Evolutionary conservation across 2,113 vertebrate genomes (phyloP).

Genomic region (Aramus guarauna): DNA sequence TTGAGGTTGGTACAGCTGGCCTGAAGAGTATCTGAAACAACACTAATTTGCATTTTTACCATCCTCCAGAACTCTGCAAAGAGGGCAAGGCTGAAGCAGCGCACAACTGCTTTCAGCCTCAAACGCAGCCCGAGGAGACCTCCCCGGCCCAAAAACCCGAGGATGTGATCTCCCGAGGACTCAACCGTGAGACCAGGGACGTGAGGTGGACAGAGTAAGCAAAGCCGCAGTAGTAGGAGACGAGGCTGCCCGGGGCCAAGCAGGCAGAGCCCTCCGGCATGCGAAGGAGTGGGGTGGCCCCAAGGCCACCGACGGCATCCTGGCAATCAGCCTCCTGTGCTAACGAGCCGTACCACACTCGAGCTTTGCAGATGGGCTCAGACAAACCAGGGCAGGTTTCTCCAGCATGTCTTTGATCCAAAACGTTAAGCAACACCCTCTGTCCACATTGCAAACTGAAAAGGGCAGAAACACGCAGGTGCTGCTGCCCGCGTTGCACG

Average conservation of each 20-base stretch:
- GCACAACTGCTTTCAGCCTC: not conserved
- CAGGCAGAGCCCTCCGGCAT: not conserved
- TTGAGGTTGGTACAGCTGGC: not conserved
- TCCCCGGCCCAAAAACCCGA: rapidly evolving
- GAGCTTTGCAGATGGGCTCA: not conserved
- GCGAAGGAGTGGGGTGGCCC: not conserved
- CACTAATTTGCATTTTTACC: not conserved
- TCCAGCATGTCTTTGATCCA: not conserved
- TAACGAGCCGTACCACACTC: rapidly evolving
- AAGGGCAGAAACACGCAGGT: not conserved
- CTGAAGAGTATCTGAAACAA: not conserved
- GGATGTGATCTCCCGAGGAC: not conserved
- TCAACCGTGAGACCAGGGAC: not conserved
- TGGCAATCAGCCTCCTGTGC: not conserved
- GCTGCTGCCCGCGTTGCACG: not conserved
- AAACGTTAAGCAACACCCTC: not conserved
- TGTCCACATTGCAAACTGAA: not conserved
- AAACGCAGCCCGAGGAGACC: rapidly evolving
- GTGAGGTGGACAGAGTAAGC: not conserved
- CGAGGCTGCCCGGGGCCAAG: not conserved
- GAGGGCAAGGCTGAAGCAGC: not conserved
- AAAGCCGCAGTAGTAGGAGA: not conserved
- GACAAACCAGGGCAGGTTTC: not conserved
- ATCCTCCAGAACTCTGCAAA: not conserved
- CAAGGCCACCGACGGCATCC: not conserved